Conservation (phyloP, 2,888 invertebrate species). For the Cheilosia vulpina region DNA sequence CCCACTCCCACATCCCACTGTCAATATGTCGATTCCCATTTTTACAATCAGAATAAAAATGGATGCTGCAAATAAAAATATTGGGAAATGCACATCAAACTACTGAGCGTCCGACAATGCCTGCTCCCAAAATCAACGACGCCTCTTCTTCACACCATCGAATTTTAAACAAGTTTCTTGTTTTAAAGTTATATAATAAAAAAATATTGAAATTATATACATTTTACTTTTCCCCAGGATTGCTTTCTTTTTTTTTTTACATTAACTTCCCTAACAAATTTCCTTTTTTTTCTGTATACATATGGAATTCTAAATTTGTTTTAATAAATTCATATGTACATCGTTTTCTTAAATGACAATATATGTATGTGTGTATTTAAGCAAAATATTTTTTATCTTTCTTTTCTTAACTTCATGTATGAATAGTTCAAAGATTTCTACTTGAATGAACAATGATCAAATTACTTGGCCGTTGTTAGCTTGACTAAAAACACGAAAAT, state of each 20-base stretch:
- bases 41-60: not conserved
- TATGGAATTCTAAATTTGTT: constrained; percentile 51
- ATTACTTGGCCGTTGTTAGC: constrained; percentile 43
- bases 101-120: not conserved
- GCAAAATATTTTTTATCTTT: constrained; percentile 43
- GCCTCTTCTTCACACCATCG: constrained; percentile 44
- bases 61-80: not conserved
- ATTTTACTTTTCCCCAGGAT: constrained; percentile 40
- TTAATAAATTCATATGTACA: constrained; percentile 67
- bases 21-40: not conserved
- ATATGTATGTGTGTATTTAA: constrained; percentile 46
- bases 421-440: constrained; percentile 83
- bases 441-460: constrained; percentile 79
- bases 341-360: constrained; percentile 47
- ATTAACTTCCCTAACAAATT: constrained; percentile 39
- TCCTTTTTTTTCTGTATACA: constrained; percentile 38
- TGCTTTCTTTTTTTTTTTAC: constrained; percentile 9
- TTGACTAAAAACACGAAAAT: constrained; percentile 28
- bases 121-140: constrained; percentile 19
- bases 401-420: constrained; percentile 74
- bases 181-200: constrained; percentile 36
- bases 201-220: constrained; percentile 11
- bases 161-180: not conserved
- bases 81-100: constrained; percentile 3
- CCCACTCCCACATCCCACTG: not conserved